Base-by-base conservation (phyloP, 2,797 vertebrate species). In the Heterohyrax brucei region DNA sequence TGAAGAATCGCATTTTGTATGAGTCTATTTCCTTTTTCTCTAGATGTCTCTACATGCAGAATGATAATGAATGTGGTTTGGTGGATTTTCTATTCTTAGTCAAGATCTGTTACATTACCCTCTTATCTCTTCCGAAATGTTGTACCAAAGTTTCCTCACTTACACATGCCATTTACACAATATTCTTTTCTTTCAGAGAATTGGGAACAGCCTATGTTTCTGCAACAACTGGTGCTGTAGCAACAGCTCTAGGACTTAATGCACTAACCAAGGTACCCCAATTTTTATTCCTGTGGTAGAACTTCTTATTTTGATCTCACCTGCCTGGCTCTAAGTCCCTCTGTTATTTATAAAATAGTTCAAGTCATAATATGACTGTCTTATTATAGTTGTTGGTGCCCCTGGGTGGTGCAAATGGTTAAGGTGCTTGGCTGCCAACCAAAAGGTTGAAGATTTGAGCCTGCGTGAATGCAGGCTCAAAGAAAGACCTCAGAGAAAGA, bases 201-300 rank as follows among this genome's bases (percentile, higher is more conserved):
- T 98, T 99, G 97, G 99, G 99, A 97, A 99, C 99, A 90, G 99
- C 99, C 80, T 99, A 99, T 96, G 99, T 99, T 97, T 99, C 99
- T 96, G 99, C 99, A 86, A 99, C 99, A 92, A 99, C 99, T 0
- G 99, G 99, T 96, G 99, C 99, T 50, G 99, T 99, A 0, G 99
- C 98, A 80, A 99, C 99, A 64, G 99, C 99, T 97, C 99, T 99
- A 95, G 99, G 99, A 98, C 99, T 99, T 96, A 99, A 99, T 94
- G 99, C 99, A 81, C 98, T 99, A 98, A 99, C 99, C 98, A 99
- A 99, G 99, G 99, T 99, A 99, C 95, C 91, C 6, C 28, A 64
- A 8, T 7, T 76, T 19, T 7, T 93, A 78, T 72, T 84, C 62
- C 64, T 9, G 0, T 10, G 56, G 39, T 8, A 5, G 33, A 70